Evolutionary conservation across 2,113 vertebrate species (phyloP).

Genomic region (Paratilapia polleni): DNA sequence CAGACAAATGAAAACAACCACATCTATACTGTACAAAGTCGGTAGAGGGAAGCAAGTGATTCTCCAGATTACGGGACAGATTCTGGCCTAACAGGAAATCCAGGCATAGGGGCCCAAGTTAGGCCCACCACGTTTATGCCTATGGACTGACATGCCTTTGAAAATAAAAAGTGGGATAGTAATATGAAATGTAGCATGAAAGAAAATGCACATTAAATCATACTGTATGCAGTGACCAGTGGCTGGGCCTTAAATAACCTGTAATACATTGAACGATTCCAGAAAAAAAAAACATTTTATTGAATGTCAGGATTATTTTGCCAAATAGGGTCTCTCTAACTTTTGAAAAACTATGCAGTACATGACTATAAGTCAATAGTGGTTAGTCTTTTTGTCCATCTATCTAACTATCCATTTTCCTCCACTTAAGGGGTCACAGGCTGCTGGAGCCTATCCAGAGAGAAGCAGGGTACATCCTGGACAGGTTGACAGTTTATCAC

Average conservation of each 20-base stretch:
- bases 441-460: neutral
- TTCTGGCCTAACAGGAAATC: constrained; percentile 60
- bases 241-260: constrained; percentile 1
- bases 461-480: neutral
- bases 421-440: neutral
- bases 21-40: neutral
- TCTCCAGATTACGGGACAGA: constrained; percentile 69
- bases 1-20: constrained; percentile 18
- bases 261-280: neutral
- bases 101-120: constrained; percentile 51
- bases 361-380: neutral
- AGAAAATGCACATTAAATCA: constrained; percentile 28
- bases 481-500: neutral
- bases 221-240: neutral
- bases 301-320: neutral
- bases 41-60: constrained; percentile 28
- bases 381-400: neutral
- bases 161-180: constrained; percentile 54
- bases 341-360: neutral
- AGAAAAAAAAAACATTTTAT: neutral
- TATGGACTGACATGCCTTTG: constrained; percentile 43
- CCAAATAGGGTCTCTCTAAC: neutral
- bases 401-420: neutral
- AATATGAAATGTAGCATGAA: constrained; percentile 54
- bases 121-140: constrained; percentile 61